Conservation (phyloP, 2,888 invertebrate genomes). For the Eupithecia centaureata region DNA sequence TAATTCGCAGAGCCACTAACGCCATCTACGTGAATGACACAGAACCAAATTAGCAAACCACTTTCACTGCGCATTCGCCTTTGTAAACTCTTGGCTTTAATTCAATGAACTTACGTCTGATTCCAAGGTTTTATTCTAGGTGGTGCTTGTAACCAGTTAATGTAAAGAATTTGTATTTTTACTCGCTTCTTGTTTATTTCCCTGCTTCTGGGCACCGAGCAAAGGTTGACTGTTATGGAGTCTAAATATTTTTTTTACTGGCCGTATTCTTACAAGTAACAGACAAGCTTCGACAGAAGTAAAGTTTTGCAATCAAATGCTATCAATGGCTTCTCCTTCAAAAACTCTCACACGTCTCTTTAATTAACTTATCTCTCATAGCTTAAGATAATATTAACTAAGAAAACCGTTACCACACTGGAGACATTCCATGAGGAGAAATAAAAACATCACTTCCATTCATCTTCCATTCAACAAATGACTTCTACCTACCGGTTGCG, state of each 20-base stretch:
- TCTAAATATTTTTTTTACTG: neutral
- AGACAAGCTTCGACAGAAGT: neutral
- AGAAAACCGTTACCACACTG: slow-evolving; percentile 44
- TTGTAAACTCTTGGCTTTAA: neutral
- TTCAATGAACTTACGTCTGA: neutral
- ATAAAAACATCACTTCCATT: slow-evolving; percentile 46
- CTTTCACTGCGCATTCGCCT: slow-evolving; percentile 3
- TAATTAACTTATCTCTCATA: neutral
- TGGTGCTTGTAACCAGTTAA: neutral
- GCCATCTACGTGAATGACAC: neutral
- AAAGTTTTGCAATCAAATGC: neutral
- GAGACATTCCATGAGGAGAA: slow-evolving; percentile 53
- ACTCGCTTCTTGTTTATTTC: neutral
- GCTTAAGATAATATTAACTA: slow-evolving; percentile 41
- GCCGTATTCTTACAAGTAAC: neutral
- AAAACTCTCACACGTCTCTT: neutral
- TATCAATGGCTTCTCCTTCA: neutral
- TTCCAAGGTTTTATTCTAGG: neutral
- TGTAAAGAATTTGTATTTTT: neutral
- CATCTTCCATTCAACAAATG: slow-evolving; percentile 61
- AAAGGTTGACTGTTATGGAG: neutral
- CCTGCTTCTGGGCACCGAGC: neutral
- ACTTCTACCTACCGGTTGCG: slow-evolving; percentile 62
- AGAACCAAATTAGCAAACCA: neutral
- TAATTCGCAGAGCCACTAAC: neutral